Evolutionary conservation across 2,888 invertebrate genomes (phyloP).

Genomic region (Agrilus mali): DNA sequence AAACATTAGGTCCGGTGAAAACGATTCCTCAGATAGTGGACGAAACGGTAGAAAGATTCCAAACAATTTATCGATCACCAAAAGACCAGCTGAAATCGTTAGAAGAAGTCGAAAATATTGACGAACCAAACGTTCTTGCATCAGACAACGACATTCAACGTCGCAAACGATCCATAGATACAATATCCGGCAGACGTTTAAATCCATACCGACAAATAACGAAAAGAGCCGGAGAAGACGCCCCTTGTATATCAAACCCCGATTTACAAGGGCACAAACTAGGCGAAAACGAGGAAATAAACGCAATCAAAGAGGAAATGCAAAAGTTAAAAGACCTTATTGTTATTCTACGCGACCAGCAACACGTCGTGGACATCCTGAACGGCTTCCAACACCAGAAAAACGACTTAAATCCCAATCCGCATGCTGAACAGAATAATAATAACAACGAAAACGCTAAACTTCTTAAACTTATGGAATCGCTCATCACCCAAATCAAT

Average conservation of each 20-base stretch:
- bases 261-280: conserved; percentile 7
- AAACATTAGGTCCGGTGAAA: too few relatives aligned
- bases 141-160: too few relatives aligned
- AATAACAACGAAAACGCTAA: conserved; percentile 1
- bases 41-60: too few relatives aligned
- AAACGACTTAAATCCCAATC: not conserved
- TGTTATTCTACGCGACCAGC: conserved; percentile 25
- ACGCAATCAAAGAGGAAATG: conserved; percentile 23
- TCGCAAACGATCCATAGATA: too few relatives aligned
- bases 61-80: too few relatives aligned
- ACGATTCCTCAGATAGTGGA: too few relatives aligned
- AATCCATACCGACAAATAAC: conserved; percentile 4
- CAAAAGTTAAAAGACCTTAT: conserved; percentile 25
- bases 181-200: not conserved
- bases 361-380: conserved; percentile 20
- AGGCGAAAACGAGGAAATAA: conserved; percentile 14
- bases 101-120: too few relatives aligned
- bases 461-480: not conserved
- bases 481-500: too few relatives aligned
- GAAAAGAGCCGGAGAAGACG: conserved; percentile 7
- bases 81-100: too few relatives aligned
- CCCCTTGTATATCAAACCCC: conserved; percentile 4
- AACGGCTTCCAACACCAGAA: conserved; percentile 11
- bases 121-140: too few relatives aligned
- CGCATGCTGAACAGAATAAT: conserved; percentile 2